A percentile compares a stretch with the other conserved stretches of the same genome.
phyloP scores from a whole-genome alignment of 53 echinoderm and acorn worm genomes.

The Echinarachnius parma region DNA sequence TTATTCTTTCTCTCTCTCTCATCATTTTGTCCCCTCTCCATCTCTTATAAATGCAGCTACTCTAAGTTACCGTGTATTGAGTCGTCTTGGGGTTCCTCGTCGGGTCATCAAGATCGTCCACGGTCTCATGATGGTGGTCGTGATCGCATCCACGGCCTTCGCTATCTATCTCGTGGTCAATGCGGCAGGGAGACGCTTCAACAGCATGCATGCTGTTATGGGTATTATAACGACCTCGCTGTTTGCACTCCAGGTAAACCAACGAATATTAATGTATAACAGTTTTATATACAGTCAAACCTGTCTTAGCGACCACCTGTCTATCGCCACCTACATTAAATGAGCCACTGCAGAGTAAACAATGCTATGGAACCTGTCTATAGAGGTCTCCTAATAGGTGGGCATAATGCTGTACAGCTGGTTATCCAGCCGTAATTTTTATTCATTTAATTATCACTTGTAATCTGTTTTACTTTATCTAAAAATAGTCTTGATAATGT shows the following conservation, averaged over 20 bases:
- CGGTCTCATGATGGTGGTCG: background rate
- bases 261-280: too few relatives aligned
- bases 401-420: too few relatives aligned
- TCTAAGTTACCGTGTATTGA: background rate
- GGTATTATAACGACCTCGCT: constrained; percentile 11
- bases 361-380: too few relatives aligned
- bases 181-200: background rate
- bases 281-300: too few relatives aligned
- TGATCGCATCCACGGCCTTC: background rate
- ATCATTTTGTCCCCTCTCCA: background rate
- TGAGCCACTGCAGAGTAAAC: too few relatives aligned
- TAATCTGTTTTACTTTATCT: too few relatives aligned
- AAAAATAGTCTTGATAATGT: too few relatives aligned
- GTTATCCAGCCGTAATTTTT: too few relatives aligned
- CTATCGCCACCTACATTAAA: too few relatives aligned
- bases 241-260: constrained; percentile 33
- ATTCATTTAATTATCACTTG: too few relatives aligned
- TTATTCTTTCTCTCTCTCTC: background rate
- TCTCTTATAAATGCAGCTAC: background rate
- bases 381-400: too few relatives aligned
- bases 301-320: too few relatives aligned
- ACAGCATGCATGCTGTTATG: constrained; percentile 5
- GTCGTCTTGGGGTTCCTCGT: background rate
- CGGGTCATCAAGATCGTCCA: constrained; percentile 1
- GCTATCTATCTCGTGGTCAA: constrained; percentile 23